Evolutionary conservation across 1,140 invertebrate species (phyloP), one percentile per base, ranked within the genome.

Genomic region (Drosophila asahinai): DNA sequence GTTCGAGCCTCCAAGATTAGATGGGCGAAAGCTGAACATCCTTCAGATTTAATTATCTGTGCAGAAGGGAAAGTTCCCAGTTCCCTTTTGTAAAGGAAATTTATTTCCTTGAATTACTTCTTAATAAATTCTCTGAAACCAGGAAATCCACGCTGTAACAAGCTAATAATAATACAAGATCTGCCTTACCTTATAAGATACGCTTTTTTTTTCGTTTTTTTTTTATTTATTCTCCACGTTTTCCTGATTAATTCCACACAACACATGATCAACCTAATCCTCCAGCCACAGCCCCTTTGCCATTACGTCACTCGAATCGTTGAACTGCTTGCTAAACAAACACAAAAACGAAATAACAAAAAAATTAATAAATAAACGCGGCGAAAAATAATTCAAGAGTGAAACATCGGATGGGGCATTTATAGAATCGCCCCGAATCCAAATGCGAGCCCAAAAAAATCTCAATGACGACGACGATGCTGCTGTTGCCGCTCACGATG

Each of bases 351-450:
- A 64, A 43, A 19, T 8, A 60, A 30, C 14, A 61, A 48, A 12
- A 51, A 43, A 36, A 54, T 67, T 68, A 70, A 70, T 71, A 70
- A 74, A 73, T 73, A 73, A 61, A 61, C 5, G 43, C 73, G 8
- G 51, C 75, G 22, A 42, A 62, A 65, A 58, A 67, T 68, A 79
- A 71, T 72, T 70, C 42, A 14, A 48, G 67, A 59, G 52, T 71
- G 80, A 87, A 87, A 66, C 80, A 86, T 87, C 80, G 70, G 64
- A 48, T 60, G 38, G 25, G 72, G 63, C 64, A 66, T 87, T 82
- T 73, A 80, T 72, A 72, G 82, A 84, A 77, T 57, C 55, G 30
- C 51, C 61, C 80, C 51, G 33, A 30, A 72, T 22, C 38, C 54
- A 38, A 71, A 61, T 48, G 12, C 30, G 36, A 73, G 45, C 64